These are phyloP conservation scores for Archips xylosteana DNA, from an alignment of 2,888 invertebrate species.

Conservation along the genomic window DNA sequence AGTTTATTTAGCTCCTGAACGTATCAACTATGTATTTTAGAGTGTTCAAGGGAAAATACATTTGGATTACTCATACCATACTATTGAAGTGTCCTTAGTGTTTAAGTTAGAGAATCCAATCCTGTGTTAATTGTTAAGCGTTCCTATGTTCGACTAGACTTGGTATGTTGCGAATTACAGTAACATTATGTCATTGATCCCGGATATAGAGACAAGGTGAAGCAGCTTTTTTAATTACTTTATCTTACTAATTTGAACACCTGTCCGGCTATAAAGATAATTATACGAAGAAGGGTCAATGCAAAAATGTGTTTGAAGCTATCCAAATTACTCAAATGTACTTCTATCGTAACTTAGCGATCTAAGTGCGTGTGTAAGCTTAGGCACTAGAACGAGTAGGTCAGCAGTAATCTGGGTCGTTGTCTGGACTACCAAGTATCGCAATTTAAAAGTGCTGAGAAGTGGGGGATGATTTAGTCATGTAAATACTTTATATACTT, in stretches of 20 bases:
- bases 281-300: too few relatives aligned
- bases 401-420: background rate
- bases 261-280: background rate
- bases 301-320: background rate
- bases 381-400: background rate
- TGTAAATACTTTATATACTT: background rate
- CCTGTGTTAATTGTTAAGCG: background rate
- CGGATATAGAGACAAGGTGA: slow-evolving; percentile 5
- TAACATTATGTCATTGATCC: slow-evolving; percentile 1
- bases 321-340: background rate
- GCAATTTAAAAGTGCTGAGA: background rate
- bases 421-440: background rate
- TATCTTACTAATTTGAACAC: background rate
- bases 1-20: background rate
- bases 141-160: background rate
- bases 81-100: background rate
- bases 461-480: background rate
- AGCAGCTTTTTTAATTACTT: background rate
- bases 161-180: background rate
- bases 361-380: too few relatives aligned
- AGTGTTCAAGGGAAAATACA: background rate
- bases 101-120: background rate
- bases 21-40: background rate
- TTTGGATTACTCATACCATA: background rate
- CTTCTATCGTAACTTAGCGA: background rate